phyloP scores from a whole-genome alignment of 2,888 invertebrate species.

The Sphinx pinastri region DNA sequence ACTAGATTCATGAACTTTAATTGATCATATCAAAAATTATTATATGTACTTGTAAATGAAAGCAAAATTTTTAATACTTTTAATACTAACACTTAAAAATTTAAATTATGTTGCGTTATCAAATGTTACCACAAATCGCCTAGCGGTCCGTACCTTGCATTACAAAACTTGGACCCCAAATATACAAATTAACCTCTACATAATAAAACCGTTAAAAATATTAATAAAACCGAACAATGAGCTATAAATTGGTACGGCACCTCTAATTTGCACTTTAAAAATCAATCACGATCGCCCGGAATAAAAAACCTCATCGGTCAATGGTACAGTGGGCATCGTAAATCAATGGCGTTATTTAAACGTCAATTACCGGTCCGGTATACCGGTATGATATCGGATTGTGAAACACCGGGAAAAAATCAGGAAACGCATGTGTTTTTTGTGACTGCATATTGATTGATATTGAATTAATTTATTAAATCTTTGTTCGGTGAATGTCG shows the following conservation, averaged over 20 bases:
- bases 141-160: too few relatives aligned
- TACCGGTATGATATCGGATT: slow-evolving; percentile 16
- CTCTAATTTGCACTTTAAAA: slow-evolving; percentile 38
- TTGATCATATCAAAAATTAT: too few relatives aligned
- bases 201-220: slow-evolving; percentile 30
- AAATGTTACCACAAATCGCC: too few relatives aligned
- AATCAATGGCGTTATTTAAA: slow-evolving; percentile 26
- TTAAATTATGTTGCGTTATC: too few relatives aligned
- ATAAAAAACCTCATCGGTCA: slow-evolving; percentile 37
- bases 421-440: slow-evolving; percentile 3
- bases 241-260: slow-evolving; percentile 30
- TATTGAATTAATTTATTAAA: slow-evolving; percentile 16
- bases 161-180: not conserved
- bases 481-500: not conserved
- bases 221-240: slow-evolving; percentile 35
- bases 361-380: slow-evolving; percentile 26
- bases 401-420: slow-evolving; percentile 18
- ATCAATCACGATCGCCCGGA: slow-evolving; percentile 37
- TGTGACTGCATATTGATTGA: slow-evolving; percentile 18
- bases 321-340: slow-evolving; percentile 33
- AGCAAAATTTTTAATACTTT: too few relatives aligned
- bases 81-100: too few relatives aligned
- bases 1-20: too few relatives aligned
- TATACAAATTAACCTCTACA: not conserved
- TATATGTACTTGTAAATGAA: too few relatives aligned